phyloP scores from a whole-genome alignment of 2,797 vertebrate genomes.

The Lemur catta region DNA sequence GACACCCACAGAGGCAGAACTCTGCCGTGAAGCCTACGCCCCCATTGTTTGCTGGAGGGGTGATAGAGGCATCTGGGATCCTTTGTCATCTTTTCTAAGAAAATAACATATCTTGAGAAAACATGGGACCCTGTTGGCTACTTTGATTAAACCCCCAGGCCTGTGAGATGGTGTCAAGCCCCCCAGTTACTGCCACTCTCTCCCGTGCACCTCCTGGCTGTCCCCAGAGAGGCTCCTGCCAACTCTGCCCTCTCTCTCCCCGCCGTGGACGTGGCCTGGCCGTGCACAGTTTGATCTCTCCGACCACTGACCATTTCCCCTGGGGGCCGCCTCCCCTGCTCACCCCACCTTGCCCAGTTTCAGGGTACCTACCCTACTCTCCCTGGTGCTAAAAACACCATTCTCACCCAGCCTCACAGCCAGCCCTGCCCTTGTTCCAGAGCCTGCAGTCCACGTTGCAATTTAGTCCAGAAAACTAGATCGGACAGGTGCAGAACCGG shows the following conservation, averaged over 20 bases:
- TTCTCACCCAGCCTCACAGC: too few relatives aligned
- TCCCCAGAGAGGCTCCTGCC: not conserved
- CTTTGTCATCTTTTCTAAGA: not conserved
- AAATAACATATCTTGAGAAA: not conserved
- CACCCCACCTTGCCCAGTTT: not conserved
- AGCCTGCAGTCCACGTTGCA: not conserved
- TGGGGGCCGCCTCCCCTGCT: not conserved
- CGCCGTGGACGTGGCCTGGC: not conserved
- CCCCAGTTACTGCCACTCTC: not conserved
- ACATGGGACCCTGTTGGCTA: not conserved
- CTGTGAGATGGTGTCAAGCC: not conserved
- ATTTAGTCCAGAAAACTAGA: not conserved
- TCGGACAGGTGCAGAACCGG: not conserved
- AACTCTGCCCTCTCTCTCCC: not conserved
- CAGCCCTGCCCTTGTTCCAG: not conserved
- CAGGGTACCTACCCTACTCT: not conserved
- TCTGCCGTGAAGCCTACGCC: fast-evolving
- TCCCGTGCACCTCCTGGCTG: not conserved
- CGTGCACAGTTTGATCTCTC: not conserved
- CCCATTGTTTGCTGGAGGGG: not conserved
- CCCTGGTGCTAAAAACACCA: not conserved
- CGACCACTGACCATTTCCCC: not conserved
- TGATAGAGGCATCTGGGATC: fast-evolving
- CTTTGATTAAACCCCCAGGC: not conserved
- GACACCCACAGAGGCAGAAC: not conserved